Percentiles rank a stretch among this genome's conserved stretches.
phyloP scores from a whole-genome alignment of 1,140 invertebrate genomes.

The Diorhabda sublineata region DNA sequence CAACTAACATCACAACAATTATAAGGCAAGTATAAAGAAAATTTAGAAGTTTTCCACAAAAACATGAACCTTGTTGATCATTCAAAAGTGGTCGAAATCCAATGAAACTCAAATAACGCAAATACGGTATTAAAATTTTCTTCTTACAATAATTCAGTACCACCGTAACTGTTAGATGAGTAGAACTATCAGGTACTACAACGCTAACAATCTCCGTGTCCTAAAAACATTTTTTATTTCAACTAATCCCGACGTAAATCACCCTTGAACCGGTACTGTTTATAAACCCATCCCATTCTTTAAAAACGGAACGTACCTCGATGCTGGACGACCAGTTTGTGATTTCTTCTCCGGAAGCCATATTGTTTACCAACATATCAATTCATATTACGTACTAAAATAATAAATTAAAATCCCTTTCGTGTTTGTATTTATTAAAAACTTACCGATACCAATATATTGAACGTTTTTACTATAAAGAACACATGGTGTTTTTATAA shows the following conservation, averaged over 20 bases:
- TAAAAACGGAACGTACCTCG: no score
- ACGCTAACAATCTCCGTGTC: neutral
- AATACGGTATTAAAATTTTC: slow-evolving; percentile 72
- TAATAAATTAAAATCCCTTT: no score
- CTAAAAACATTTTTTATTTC: neutral
- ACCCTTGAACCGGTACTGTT: no score
- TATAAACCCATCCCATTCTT: no score
- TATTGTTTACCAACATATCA: no score
- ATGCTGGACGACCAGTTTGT: no score
- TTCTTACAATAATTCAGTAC: slow-evolving; percentile 73
- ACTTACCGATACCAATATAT: no score
- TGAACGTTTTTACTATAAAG: no score
- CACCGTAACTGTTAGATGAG: slow-evolving; percentile 59
- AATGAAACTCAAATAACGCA: slow-evolving; percentile 66
- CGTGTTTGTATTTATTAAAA: no score
- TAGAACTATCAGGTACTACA: slow-evolving; percentile 13
- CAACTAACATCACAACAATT: slow-evolving; percentile 61
- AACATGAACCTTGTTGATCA: slow-evolving; percentile 54
- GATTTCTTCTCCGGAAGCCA: no score
- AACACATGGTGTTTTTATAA: slow-evolving; percentile 8
- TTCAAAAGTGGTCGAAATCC: slow-evolving; percentile 66
- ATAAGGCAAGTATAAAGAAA: slow-evolving; percentile 61
- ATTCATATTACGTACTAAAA: no score
- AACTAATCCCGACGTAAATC: no score
- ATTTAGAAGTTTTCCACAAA: slow-evolving; percentile 56